Evolutionary conservation across 1,140 invertebrate species (phyloP).

Genomic region (Trypoxylus dichotomus): DNA sequence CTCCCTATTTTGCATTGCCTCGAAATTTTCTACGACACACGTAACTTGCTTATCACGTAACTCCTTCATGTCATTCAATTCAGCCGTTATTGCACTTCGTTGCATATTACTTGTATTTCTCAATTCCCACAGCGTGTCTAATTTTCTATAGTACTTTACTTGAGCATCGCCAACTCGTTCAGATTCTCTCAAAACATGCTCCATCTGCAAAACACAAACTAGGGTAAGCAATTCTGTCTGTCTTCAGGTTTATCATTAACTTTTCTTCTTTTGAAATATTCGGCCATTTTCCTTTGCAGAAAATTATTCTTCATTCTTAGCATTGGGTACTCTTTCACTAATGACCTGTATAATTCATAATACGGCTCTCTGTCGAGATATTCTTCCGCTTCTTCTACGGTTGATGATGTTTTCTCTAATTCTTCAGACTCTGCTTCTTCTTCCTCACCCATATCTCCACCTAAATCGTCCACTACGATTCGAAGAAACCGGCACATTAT

Average conservation of each 20-base stretch:
- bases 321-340: slow-evolving; percentile 34
- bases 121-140: slow-evolving; percentile 40
- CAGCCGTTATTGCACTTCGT: slow-evolving; percentile 30
- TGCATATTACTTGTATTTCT: slow-evolving; percentile 33
- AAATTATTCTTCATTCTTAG: slow-evolving; percentile 43
- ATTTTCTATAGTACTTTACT: slow-evolving; percentile 40
- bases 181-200: slow-evolving; percentile 42
- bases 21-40: slow-evolving; percentile 35
- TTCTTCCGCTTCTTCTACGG: slow-evolving; percentile 37
- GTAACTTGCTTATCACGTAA: slow-evolving; percentile 36
- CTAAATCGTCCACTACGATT: not conserved
- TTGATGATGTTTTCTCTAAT: slow-evolving; percentile 28
- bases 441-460: slow-evolving; percentile 10
- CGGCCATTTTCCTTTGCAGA: slow-evolving; percentile 45
- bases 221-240: not conserved
- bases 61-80: slow-evolving; percentile 37
- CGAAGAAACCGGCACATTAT: no score
- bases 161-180: slow-evolving; percentile 40
- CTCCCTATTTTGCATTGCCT: slow-evolving; percentile 38
- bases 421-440: slow-evolving; percentile 27
- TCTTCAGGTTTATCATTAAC: slow-evolving; percentile 3
- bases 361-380: slow-evolving; percentile 40
- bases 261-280: slow-evolving; percentile 46
- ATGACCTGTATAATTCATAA: slow-evolving; percentile 36
- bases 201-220: slow-evolving; percentile 39